Conservation (phyloP, 2,797 vertebrate genomes). For the Cynopterus sphinx region DNA sequence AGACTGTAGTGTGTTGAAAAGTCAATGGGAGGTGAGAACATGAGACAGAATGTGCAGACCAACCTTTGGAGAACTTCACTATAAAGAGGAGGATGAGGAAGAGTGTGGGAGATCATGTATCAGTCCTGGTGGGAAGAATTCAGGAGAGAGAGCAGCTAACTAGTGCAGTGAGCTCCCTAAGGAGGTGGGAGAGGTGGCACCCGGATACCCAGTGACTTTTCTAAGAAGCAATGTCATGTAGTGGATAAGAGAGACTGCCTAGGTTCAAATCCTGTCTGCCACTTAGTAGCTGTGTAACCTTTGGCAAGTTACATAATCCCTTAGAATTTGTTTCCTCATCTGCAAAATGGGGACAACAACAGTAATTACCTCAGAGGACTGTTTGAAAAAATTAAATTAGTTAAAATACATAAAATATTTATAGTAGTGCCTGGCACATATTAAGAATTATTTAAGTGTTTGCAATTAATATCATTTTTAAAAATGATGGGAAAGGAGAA, state of each 20-base stretch:
- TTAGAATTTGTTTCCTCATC: not conserved
- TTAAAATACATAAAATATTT: not conserved
- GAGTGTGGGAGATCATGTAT: rapidly evolving
- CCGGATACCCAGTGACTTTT: not conserved
- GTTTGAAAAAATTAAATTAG: not conserved
- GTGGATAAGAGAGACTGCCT: not conserved
- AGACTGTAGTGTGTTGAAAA: not conserved
- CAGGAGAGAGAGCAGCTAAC: not conserved
- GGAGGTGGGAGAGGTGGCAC: not conserved
- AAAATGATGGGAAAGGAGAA: not conserved
- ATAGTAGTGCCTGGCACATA: not conserved
- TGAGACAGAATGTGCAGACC: not conserved
- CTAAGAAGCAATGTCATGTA: not conserved
- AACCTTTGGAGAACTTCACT: not conserved
- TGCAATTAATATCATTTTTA: not conserved
- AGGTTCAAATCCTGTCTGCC: not conserved
- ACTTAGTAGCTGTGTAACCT: not conserved
- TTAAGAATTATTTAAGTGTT: not conserved
- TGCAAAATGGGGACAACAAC: not conserved
- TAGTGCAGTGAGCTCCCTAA: not conserved
- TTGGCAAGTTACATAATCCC: not conserved
- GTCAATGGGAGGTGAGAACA: not conserved
- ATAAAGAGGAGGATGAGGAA: too few species aligned
- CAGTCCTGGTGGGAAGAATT: not conserved
- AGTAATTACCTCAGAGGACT: not conserved